Base-by-base conservation (phyloP, 2,888 invertebrate species). In the Siphonodentalium dalli region DNA sequence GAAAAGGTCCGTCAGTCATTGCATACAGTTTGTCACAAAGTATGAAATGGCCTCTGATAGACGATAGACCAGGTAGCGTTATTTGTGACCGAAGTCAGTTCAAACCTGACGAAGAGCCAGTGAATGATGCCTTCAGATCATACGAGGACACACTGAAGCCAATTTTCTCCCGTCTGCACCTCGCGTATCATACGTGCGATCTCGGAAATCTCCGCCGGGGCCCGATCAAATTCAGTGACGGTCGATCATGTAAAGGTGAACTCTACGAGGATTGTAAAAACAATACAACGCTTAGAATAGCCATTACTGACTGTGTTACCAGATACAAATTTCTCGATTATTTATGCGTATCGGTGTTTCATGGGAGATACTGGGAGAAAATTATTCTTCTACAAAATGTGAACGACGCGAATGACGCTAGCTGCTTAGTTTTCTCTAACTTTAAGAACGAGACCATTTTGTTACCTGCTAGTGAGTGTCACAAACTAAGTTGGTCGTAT, bases 321-420 rank as follows among this genome's bases (percentile, higher is more conserved):
- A 41, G 49, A 11, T 31, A 61, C 0, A 24, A 40, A 11, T 31
- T 47, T 28, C 48, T 52, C 15, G 66, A 69, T 34, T 69, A 61
- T 53, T 38, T 47, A 1, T 75, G 75, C 35, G 48, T 72, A 42
- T 69, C 69, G n/a, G 55, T 44, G n/a, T 67, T 65, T 40, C 61
- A 63, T 37, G 68, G 69, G 1, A 64, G 68, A 24, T 69, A 71
- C 41, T 74, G 72, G 72, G 72, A 71, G 55, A 61, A 48, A 37
- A 58, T 68, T 6, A 53, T 72, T 11, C 42, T 75, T 15, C 37
- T 75, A 6, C 72, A 71, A 58, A 74, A 69, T 45, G 13, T 54
- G 5, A 45, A 39, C 2, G 61, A 69, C 33, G 31, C 38, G 2
- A 47, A 35, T 9, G 71, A 72, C 34, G 65, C 61, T 0, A 35